These are phyloP conservation scores for Dynastes grantii DNA, from an alignment of 2,888 invertebrate genomes.

Conservation along the genomic window DNA sequence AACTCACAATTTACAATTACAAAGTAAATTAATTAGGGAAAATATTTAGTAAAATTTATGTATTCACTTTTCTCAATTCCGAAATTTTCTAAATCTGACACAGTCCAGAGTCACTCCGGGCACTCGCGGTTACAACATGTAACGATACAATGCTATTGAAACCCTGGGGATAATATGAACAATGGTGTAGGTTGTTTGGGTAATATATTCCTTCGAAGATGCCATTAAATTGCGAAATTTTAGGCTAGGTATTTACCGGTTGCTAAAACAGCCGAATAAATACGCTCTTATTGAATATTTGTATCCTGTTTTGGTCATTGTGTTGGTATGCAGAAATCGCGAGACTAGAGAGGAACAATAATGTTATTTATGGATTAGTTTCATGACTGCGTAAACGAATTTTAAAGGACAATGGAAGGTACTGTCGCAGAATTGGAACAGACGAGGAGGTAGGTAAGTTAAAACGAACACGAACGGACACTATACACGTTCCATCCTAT, in stretches of 20 bases:
- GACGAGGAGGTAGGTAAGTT: slow-evolving; percentile 29
- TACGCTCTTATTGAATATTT: slow-evolving; percentile 25
- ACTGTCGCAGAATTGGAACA: slow-evolving; percentile 26
- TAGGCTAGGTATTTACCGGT: neutral
- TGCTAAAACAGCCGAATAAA: slow-evolving; percentile 28
- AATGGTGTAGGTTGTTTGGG: neutral
- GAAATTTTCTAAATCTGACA: too few relatives aligned
- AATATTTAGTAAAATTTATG: too few relatives aligned
- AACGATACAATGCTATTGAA: neutral
- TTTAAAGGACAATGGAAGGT: slow-evolving; percentile 37
- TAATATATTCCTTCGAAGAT: neutral
- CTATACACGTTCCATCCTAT: slow-evolving; percentile 9
- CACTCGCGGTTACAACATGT: too few relatives aligned
- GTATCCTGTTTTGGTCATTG: neutral
- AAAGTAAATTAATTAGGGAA: too few relatives aligned
- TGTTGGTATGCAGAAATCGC: slow-evolving; percentile 16
- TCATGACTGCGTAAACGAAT: slow-evolving; percentile 40
- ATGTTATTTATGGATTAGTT: slow-evolving; percentile 42
- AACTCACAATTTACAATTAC: too few relatives aligned
- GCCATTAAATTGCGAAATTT: neutral
- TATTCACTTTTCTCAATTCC: too few relatives aligned
- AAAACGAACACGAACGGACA: slow-evolving; percentile 36
- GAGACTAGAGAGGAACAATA: slow-evolving; percentile 2
- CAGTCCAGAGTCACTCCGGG: too few relatives aligned
- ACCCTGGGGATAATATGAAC: neutral